These are phyloP conservation scores for Pristiophorus japonicus DNA, from an alignment of 2,113 vertebrate genomes.

Conservation along the genomic window DNA sequence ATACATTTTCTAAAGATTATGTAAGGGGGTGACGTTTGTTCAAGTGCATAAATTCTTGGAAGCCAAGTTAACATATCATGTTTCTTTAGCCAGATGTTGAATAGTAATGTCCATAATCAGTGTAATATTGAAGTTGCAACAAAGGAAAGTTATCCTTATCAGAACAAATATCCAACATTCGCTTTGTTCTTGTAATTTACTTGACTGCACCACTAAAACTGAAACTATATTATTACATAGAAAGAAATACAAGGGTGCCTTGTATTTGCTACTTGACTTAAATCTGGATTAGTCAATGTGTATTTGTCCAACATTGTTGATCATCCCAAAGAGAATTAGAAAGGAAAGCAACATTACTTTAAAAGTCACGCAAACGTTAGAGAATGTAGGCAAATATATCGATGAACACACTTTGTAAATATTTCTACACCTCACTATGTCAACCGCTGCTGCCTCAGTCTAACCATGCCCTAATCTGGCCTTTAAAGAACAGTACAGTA, in stretches of 20 bases:
- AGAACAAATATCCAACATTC: not conserved
- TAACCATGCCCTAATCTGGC: not conserved
- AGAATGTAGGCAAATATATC: not conserved
- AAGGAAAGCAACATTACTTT: not conserved
- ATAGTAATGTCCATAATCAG: no score
- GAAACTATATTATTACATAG: not conserved
- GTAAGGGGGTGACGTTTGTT: constrained; percentile 6
- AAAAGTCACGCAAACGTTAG: not conserved
- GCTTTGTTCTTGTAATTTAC: not conserved
- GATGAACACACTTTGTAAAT: not conserved
- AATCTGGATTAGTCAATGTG: not conserved
- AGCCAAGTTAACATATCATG: constrained; percentile 6
- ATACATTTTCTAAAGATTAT: constrained; percentile 17
- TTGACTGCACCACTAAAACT: not conserved
- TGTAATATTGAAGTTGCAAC: not conserved
- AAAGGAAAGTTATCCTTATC: not conserved
- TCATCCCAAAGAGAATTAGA: not conserved
- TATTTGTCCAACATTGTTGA: not conserved
- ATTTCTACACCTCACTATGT: no score
- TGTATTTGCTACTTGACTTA: not conserved
- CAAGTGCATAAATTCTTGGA: constrained; percentile 14
- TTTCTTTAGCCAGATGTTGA: not conserved
- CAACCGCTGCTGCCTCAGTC: not conserved
- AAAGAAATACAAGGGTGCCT: not conserved
- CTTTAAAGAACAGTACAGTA: not conserved